These are phyloP conservation scores for Conopomorpha cramerella DNA, from an alignment of 1,140 invertebrate genomes.

Conservation along the genomic window DNA sequence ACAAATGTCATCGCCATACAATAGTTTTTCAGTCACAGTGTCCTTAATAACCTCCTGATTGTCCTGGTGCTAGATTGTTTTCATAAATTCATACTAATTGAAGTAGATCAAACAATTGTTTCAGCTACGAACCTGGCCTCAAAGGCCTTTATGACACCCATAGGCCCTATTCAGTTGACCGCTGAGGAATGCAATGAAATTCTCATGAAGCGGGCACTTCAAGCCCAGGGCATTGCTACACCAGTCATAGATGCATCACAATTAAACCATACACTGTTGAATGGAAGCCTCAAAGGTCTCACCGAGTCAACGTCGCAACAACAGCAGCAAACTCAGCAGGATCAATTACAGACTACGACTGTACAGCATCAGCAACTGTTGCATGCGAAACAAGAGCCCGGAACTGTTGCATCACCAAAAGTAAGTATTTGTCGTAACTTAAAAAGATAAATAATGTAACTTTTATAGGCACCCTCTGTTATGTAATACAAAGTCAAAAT, in stretches of 20 bases:
- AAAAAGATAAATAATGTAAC: too few species aligned
- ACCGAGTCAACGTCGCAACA: slow-evolving; percentile 50
- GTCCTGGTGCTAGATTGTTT: not conserved
- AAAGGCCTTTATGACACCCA: slow-evolving; percentile 65
- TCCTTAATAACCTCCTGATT: too few species aligned
- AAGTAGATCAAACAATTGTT: too few species aligned
- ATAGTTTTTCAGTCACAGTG: too few species aligned
- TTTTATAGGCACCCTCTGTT: too few species aligned
- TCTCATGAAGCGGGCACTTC: slow-evolving; percentile 68
- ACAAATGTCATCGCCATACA: too few species aligned
- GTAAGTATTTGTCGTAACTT: slow-evolving; percentile 35
- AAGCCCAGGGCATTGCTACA: slow-evolving; percentile 52
- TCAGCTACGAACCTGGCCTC: slow-evolving; percentile 35
- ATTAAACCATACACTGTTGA: slow-evolving; percentile 46
- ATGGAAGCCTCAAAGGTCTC: slow-evolving; percentile 50
- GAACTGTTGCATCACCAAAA: slow-evolving; percentile 63
- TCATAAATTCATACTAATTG: not conserved
- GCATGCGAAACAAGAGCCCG: slow-evolving; percentile 64
- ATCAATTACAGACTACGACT: slow-evolving; percentile 26
- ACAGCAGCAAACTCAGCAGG: slow-evolving; percentile 8
- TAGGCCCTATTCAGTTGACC: slow-evolving; percentile 72
- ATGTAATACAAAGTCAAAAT: too few species aligned
- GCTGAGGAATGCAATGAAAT: slow-evolving; percentile 80
- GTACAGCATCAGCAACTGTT: slow-evolving; percentile 55
- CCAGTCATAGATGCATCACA: slow-evolving; percentile 54